These are phyloP conservation scores for Amblyornis subalaris DNA, from an alignment of 2,113 vertebrate species.

Conservation along the genomic window DNA sequence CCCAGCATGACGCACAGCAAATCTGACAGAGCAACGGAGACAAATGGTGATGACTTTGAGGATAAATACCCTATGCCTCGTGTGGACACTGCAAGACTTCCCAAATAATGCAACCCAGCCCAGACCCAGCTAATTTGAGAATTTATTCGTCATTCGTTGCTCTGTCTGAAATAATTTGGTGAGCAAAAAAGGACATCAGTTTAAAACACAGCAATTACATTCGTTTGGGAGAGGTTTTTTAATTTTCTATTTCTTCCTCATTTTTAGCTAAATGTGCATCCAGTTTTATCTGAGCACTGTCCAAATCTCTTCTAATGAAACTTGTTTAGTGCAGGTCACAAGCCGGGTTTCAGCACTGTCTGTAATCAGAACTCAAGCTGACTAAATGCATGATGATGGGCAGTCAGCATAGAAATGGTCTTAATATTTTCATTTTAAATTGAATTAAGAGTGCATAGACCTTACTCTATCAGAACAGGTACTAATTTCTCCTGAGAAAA, in stretches of 20 bases:
- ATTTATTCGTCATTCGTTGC: background rate
- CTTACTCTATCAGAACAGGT: background rate
- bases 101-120: background rate
- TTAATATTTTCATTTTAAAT: conserved; percentile 15
- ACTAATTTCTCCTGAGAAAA: conserved; percentile 19
- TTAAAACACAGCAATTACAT: background rate
- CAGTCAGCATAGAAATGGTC: background rate
- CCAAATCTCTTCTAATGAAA: background rate
- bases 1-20: background rate
- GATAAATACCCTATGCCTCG: background rate
- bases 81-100: background rate
- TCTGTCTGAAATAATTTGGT: background rate
- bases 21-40: background rate
- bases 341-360: background rate
- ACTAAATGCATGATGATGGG: background rate
- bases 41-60: background rate
- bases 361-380: conserved; percentile 4
- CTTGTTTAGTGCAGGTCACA: background rate
- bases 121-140: background rate
- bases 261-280: background rate
- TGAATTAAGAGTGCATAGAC: background rate
- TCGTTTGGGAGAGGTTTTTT: background rate
- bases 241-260: background rate
- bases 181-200: background rate
- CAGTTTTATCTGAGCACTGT: background rate